phyloP scores from a whole-genome alignment of 2,113 vertebrate species.

The Calypte anna region DNA sequence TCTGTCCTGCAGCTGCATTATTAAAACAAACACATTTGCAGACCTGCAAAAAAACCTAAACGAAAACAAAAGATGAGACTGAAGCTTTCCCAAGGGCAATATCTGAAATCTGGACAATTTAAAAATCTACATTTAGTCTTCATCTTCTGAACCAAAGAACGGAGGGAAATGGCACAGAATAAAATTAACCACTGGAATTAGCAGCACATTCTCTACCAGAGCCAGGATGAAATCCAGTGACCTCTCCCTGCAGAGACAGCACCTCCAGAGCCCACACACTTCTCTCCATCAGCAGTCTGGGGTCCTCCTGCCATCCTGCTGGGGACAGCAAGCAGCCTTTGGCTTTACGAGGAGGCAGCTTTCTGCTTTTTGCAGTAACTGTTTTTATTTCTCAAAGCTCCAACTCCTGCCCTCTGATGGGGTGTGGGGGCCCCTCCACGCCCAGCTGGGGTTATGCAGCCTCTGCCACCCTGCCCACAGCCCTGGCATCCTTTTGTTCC shows the following conservation, averaged over 20 bases:
- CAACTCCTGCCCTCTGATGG: neutral
- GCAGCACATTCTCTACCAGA: neutral
- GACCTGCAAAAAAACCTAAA: conserved; percentile 62
- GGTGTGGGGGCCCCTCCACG: neutral
- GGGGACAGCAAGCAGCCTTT: neutral
- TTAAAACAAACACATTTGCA: conserved; percentile 69
- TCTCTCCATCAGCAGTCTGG: neutral
- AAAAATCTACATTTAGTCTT: conserved; percentile 44
- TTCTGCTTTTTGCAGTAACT: neutral
- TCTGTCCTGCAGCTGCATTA: conserved; percentile 65
- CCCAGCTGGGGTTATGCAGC: neutral
- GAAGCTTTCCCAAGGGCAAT: conserved; percentile 44
- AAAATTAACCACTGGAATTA: conserved; percentile 65
- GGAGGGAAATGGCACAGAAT: conserved; percentile 45
- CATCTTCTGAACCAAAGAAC: conserved; percentile 61
- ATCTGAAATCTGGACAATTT: conserved; percentile 38
- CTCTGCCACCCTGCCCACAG: conserved; percentile 37
- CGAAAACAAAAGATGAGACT: conserved; percentile 55
- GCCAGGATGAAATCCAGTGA: neutral
- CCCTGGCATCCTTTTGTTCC: conserved; percentile 55
- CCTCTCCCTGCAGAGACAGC: neutral
- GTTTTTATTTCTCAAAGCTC: neutral
- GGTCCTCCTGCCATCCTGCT: neutral
- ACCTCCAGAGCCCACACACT: neutral
- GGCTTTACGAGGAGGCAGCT: neutral